Conservation (phyloP, 2,113 vertebrate genomes). For the Hippopotamus amphibius region DNA sequence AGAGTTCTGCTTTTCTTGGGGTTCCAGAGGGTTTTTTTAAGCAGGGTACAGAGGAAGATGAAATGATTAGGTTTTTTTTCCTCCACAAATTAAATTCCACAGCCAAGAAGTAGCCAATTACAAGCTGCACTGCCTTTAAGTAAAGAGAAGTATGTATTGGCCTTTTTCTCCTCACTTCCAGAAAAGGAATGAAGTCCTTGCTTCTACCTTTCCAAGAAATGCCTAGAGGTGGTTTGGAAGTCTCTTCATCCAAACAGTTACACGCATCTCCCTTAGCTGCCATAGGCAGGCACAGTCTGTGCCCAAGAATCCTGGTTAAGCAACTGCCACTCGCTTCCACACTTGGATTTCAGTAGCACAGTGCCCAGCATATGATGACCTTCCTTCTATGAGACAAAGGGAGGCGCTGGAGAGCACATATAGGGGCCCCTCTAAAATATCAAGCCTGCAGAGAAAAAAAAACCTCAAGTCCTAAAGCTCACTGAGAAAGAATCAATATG, state of each 20-base stretch:
- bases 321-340: neutral
- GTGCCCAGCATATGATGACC: neutral
- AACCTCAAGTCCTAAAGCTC: neutral
- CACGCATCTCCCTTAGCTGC: neutral
- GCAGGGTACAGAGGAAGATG: neutral
- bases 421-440: neutral
- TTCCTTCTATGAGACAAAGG: neutral
- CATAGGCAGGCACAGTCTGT: neutral
- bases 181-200: conserved; percentile 40
- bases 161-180: conserved; percentile 1
- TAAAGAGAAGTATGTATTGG: conserved; percentile 37
- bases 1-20: neutral
- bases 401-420: neutral
- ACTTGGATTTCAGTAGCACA: neutral
- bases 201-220: conserved; percentile 64
- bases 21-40: neutral
- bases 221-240: neutral
- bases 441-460: neutral
- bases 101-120: conserved; percentile 53
- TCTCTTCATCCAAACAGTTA: neutral
- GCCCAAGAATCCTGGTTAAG: neutral
- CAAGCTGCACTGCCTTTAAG: neutral
- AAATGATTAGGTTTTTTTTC: conserved; percentile 33
- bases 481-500: neutral
- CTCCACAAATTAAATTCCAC: conserved; percentile 50